Conservation (phyloP, 1,140 invertebrate genomes). For the Rhyacophila brunnea region DNA sequence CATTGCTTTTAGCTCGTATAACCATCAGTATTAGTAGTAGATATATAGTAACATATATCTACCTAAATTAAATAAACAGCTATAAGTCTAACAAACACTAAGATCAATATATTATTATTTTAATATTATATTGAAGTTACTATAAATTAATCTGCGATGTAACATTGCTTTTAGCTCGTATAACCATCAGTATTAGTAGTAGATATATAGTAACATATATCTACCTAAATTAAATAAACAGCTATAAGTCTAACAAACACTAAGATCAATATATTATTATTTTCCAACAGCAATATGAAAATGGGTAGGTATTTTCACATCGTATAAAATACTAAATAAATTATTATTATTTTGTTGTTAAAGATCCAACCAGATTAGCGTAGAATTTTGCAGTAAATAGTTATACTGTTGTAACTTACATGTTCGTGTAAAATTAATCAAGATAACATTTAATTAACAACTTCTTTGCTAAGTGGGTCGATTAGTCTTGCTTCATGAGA, state of each 20-base stretch:
- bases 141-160: no score
- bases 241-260: not conserved
- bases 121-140: no score
- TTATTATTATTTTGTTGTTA: not conserved
- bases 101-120: not conserved
- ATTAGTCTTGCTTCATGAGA: not conserved
- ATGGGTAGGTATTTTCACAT: not conserved
- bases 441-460: conserved; percentile 9
- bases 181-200: no score
- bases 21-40: no score
- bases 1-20: no score
- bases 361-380: not conserved
- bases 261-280: not conserved
- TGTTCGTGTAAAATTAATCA: not conserved
- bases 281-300: not conserved
- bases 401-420: not conserved
- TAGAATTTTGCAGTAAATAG: not conserved
- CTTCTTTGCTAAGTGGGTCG: conserved; percentile 5
- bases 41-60: no score
- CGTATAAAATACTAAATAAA: not conserved
- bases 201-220: no score
- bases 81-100: not conserved
- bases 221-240: no score
- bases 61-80: no score
- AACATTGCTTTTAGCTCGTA: no score